Conservation (phyloP, 2,113 vertebrate species). For the Rallus limicola region DNA sequence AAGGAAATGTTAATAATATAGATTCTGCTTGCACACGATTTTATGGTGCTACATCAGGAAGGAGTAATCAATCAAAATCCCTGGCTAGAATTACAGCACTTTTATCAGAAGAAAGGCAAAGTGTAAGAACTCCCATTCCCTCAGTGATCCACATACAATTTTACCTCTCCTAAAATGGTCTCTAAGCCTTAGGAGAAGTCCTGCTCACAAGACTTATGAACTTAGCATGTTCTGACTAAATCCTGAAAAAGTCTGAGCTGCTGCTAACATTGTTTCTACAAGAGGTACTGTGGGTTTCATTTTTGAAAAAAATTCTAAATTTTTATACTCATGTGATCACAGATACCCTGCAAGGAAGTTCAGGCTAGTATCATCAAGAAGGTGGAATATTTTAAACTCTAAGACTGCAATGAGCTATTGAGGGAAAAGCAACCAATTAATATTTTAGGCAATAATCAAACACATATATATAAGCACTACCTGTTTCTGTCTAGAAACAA, state of each 20-base stretch:
- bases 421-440: not conserved
- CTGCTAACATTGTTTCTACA: not conserved
- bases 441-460: slow-evolving; percentile 3
- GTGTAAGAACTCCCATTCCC: not conserved
- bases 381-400: slow-evolving; percentile 41
- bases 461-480: not conserved
- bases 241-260: not conserved
- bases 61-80: not conserved
- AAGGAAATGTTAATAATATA: not conserved
- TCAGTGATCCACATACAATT: not conserved
- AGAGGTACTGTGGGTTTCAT: not conserved
- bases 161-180: not conserved
- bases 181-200: not conserved
- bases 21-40: not conserved
- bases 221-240: not conserved
- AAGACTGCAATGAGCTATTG: slow-evolving; percentile 24
- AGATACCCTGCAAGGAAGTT: not conserved
- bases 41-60: not conserved
- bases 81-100: not conserved
- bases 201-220: not conserved
- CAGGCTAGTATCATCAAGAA: slow-evolving; percentile 11
- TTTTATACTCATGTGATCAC: not conserved
- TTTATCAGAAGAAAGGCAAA: not conserved
- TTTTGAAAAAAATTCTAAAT: not conserved
- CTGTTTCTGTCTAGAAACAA: not conserved